Percentiles rank a stretch among this genome's conserved stretches.
phyloP scores from a whole-genome alignment of 2,797 vertebrate species.

The Antennarius maculatus region DNA sequence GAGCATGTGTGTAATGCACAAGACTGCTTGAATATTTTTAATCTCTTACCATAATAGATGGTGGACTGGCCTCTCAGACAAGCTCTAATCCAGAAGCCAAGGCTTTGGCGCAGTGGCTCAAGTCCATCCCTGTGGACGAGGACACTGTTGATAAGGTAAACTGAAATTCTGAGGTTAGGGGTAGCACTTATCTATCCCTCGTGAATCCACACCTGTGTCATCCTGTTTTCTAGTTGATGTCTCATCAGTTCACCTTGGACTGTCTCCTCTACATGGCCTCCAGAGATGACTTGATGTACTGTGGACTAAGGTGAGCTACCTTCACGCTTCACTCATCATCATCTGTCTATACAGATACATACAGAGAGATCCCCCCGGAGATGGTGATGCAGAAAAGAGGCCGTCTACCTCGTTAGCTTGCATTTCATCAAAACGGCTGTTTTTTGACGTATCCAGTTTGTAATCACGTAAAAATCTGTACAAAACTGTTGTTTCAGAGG shows the following conservation, averaged over 20 bases:
- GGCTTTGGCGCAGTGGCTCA: constrained; percentile 84
- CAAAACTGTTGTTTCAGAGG: constrained; percentile 76
- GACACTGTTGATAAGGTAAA: constrained; percentile 83
- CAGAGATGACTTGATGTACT: constrained; percentile 87
- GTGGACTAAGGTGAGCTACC: constrained; percentile 83
- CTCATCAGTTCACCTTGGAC: constrained; percentile 86
- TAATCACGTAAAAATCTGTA: constrained; percentile 1
- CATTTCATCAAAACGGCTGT: constrained; percentile 3
- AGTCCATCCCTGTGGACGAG: constrained; percentile 77
- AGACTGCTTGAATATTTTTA: constrained; percentile 5
- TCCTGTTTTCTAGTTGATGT: constrained; percentile 78
- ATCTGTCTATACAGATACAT: constrained; percentile 19
- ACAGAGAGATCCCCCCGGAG: background rate
- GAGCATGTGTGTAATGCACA: background rate
- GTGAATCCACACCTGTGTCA: constrained; percentile 20
- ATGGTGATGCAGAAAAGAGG: background rate
- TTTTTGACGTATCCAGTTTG: background rate
- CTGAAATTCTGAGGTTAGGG: background rate
- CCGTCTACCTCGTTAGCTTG: constrained; percentile 12
- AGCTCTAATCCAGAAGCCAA: constrained; percentile 54
- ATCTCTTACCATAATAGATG: constrained; percentile 40
- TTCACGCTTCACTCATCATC: constrained; percentile 3
- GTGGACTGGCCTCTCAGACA: constrained; percentile 11
- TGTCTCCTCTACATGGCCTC: constrained; percentile 81
- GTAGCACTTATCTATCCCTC: constrained; percentile 18